A percentile compares a stretch with the other conserved stretches of the same genome.
These are phyloP conservation scores for Corythaixoides concolor DNA, from an alignment of 2,113 vertebrate species.

Conservation along the genomic window DNA sequence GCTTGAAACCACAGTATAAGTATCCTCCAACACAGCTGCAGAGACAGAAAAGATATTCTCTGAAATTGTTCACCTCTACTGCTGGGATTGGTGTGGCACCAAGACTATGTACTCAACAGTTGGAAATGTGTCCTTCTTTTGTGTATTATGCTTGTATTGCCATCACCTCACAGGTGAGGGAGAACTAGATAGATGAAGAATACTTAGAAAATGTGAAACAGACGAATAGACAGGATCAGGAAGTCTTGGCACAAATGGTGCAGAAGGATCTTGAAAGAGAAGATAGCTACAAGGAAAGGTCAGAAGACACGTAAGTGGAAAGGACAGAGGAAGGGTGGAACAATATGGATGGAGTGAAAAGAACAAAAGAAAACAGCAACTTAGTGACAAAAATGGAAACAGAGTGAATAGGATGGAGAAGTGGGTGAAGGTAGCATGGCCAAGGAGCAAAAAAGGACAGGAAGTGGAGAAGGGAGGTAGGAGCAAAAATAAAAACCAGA, in stretches of 20 bases:
- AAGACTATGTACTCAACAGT: background rate
- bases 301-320: background rate
- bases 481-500: background rate
- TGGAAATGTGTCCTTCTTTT: background rate
- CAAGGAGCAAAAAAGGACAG: background rate
- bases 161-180: background rate
- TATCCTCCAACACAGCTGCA: background rate
- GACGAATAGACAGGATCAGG: background rate
- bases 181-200: background rate
- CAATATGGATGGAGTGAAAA: fast-evolving
- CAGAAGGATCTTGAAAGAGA: background rate
- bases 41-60: background rate
- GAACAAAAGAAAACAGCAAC: background rate
- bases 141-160: background rate
- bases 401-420: background rate
- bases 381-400: background rate
- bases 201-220: background rate
- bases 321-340: background rate
- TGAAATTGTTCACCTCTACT: background rate
- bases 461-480: background rate
- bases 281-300: background rate
- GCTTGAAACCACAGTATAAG: background rate
- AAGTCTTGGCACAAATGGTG: background rate
- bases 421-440: background rate
- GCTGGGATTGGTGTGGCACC: background rate